Conservation (phyloP, 1,140 invertebrate species). For the Scylla paramamosain region DNA sequence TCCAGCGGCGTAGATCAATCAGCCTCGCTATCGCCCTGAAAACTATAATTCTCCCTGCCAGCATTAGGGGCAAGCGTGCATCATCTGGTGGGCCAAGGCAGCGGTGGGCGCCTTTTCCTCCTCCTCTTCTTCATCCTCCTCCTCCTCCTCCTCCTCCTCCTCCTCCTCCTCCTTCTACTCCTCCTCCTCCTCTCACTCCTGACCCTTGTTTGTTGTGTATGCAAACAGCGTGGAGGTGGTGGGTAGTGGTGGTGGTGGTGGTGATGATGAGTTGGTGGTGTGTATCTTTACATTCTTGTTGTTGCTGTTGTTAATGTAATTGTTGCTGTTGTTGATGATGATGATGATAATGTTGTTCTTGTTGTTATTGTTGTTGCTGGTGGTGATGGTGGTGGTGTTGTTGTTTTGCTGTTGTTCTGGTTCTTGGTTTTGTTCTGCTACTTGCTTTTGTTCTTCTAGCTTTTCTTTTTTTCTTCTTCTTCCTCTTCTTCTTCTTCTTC, state of each 20-base stretch:
- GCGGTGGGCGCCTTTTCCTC: no score
- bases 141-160: not conserved
- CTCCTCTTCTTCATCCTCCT: not conserved
- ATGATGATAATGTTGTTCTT: not conserved
- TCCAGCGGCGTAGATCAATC: slow-evolving; percentile 11
- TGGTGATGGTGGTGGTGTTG: not conserved
- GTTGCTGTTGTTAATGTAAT: not conserved
- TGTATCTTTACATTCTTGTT: no score
- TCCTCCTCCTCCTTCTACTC: not conserved
- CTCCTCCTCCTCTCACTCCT: not conserved
- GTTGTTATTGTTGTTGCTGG: not conserved
- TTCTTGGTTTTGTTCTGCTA: not conserved
- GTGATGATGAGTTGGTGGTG: not conserved
- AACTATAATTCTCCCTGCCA: slow-evolving; percentile 14
- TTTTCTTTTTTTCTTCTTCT: no score
- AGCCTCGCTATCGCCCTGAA: not conserved
- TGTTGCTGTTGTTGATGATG: not conserved
- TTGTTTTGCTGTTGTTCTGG: not conserved
- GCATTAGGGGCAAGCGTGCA: slow-evolving; percentile 1
- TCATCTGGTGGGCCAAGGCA: not conserved
- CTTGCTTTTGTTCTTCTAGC: no score
- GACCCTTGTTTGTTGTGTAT: not conserved
- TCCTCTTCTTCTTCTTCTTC: no score
- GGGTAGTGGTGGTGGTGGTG: not conserved
- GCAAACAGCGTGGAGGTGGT: no score